Evolutionary conservation across 2,888 invertebrate genomes (phyloP).

Genomic region (Anoplius nigerrimus): DNA sequence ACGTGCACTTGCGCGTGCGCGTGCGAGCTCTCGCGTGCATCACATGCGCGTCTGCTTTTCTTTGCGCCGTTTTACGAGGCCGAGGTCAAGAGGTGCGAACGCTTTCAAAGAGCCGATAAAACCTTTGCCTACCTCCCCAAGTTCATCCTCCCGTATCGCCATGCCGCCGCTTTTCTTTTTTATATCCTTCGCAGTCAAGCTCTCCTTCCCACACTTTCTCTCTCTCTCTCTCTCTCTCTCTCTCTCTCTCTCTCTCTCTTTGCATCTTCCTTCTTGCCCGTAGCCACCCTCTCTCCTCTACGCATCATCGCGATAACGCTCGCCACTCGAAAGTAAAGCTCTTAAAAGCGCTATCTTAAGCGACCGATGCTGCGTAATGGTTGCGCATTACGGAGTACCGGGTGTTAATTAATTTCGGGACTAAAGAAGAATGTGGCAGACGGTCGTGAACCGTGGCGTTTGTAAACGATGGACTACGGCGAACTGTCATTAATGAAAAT

Average conservation of each 20-base stretch:
- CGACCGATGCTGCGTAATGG: conserved; percentile 63
- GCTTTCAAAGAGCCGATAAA: conserved; percentile 66
- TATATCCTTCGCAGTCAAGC: background rate
- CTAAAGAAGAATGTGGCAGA: conserved; percentile 7
- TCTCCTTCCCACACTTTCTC: conserved; percentile 6
- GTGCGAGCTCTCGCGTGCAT: conserved; percentile 14
- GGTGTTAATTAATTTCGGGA: conserved; percentile 63
- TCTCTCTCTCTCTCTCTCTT: background rate
- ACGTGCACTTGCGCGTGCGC: conserved; percentile 24
- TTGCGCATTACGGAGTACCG: conserved; percentile 53
- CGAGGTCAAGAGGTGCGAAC: conserved; percentile 68
- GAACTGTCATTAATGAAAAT: too few relatives aligned
- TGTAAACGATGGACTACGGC: too few relatives aligned
- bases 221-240: conserved; percentile 16
- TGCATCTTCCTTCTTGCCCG: background rate
- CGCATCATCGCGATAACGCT: conserved; percentile 49
- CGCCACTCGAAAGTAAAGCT: conserved; percentile 55
- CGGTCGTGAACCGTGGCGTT: background rate
- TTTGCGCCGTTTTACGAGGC: conserved; percentile 63
- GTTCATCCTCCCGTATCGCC: conserved; percentile 4
- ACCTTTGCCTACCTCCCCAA: conserved; percentile 34
- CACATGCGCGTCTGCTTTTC: conserved; percentile 61
- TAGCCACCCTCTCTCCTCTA: conserved; percentile 12
- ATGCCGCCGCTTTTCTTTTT: conserved; percentile 2
- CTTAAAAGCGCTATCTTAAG: conserved; percentile 66